Evolutionary conservation across 2,797 vertebrate genomes (phyloP), one percentile per base, ranked within the genome.

Genomic region (Dermochelys coriacea): DNA sequence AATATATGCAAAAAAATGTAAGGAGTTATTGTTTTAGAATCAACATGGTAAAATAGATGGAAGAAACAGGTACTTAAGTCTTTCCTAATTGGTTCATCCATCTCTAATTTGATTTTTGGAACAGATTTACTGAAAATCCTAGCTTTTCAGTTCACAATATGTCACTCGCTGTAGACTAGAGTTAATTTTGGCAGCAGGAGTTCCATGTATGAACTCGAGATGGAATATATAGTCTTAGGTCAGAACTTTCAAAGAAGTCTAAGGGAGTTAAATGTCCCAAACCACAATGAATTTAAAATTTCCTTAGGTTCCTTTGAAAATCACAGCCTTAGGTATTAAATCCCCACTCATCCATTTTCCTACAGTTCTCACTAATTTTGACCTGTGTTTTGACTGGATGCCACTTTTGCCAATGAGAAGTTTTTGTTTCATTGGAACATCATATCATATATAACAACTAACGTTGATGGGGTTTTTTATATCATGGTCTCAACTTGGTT

Each of bases 171-270:
- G 41, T 29, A 89, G 55, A 55, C 79, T n/a, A 50, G 8, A 77
- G 16, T 59, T 14, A 34, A 1, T 5, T 1, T 18, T 27, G 59
- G 31, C 78, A 55, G 34, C 23, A 92, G 1, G 0, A 11, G 25
- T 87, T 25, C 54, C 51, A 37, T 34, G 1, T 37, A n/a, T 55
- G 37, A 37, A 45, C 25, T 45, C 19, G 0, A 15, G 68, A 45
- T 49, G 71, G 61, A 87, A 18, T 15, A 47, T 18, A 47, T 84
- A 82, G 27, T 80, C 49, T n/a, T 68, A 74, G 8, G 19, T 5
- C 7, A 12, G 61, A 18, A 27, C 87, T 95, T 85, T 50, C 2
- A 5, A 15, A 89, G 37, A 91, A 88, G 51, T 12, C 3, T 14
- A 12, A n/a, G 4, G 37, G 47, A 88, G 79, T 47, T n/a, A 82